Conservation (phyloP, 2,797 vertebrate genomes). For the Onychomys torridus region DNA sequence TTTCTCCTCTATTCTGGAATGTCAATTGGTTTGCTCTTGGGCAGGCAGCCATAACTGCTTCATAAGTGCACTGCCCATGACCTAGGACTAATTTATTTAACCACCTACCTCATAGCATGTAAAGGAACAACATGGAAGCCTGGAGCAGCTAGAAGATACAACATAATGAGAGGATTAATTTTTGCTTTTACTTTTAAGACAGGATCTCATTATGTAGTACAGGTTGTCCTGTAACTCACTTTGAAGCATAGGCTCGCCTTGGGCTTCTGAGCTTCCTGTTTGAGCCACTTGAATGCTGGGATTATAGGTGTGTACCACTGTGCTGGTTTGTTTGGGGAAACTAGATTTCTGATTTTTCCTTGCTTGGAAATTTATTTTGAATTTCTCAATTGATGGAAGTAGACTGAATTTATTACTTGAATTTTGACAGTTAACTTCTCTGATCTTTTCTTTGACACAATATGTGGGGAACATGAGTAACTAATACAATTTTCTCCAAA, state of each 20-base stretch:
- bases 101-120: neutral
- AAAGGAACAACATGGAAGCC: neutral
- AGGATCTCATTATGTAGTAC: neutral
- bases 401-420: constrained; percentile 45
- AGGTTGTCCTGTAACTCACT: neutral
- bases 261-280: neutral
- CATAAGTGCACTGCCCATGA: neutral
- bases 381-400: constrained; percentile 10
- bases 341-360: constrained; percentile 53
- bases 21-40: neutral
- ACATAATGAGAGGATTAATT: neutral
- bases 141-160: neutral
- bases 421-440: constrained; percentile 29
- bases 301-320: neutral
- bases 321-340: neutral
- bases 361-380: constrained; percentile 42
- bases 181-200: neutral
- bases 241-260: neutral
- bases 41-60: neutral
- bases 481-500: constrained; percentile 39
- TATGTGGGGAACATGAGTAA: neutral
- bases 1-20: neutral
- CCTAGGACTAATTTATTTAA: constrained; percentile 22
- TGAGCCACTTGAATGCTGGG: neutral
- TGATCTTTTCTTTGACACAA: constrained; percentile 44